Base-by-base conservation (phyloP, 2,797 vertebrate species). In the Peromyscus nudipes region DNA sequence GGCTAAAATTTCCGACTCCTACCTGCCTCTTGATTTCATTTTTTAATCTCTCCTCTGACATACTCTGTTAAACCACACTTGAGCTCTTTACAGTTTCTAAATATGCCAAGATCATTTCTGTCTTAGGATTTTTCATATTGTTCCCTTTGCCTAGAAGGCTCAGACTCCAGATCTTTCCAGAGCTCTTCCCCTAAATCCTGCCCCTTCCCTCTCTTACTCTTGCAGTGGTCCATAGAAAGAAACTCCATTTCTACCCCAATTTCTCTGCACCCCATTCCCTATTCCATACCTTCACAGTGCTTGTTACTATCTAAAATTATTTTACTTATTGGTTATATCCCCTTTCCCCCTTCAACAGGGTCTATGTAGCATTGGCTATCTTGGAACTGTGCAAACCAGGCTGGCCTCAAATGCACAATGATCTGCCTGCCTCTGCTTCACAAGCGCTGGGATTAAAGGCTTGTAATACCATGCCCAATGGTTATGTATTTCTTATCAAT, bases 261-360 rank as follows among this genome's bases (percentile, higher is more conserved):
- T 55, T 92, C 65, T 60, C 62, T 49, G 60, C 17, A 76, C 49
- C 13, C 65, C 25, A 88, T 52, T 87, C 46, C 49, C 57, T 90
- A 71, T 62, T 95, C 80, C 80, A 93, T 62, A 71, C 19, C 69
- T 86, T 94, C 37, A 77, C 19, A 90, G 34, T 75, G 80, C 52
- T 93, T 89, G 64, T 76, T 25, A 83, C 14, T 75, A 90, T 52
- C 76, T 83, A 95, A 82, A 95, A 52, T 88, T 84, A 80, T 93
- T 79, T 82, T 90, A 89, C 60, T 85, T 87, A 94, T 49, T 84
- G 62, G 1, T 69, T 92, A 37, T 91, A 88, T 76, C 40, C 5
- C 5, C 19, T 11, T 6, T 8, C 4, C 21, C 62, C 43, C 34
- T 52, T 49, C 52, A 69, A n/a, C 37, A 67, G 43, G 29, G 43